Evolutionary conservation across 1,140 invertebrate genomes (phyloP).

Genomic region (Acyrthosiphon pisum): DNA sequence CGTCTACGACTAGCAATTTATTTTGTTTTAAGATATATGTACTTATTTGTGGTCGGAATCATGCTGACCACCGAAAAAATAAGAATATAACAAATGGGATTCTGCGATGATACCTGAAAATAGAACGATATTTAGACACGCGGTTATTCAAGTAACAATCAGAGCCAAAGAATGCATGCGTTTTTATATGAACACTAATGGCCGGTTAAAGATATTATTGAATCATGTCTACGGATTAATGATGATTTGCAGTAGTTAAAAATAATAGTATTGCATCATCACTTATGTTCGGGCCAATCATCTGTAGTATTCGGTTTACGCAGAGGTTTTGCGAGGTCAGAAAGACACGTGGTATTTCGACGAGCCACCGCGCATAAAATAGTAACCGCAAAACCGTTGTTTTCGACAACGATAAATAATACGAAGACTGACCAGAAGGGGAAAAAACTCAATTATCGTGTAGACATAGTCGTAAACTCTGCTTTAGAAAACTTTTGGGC

Average conservation of each 20-base stretch:
- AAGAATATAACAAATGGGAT: not conserved
- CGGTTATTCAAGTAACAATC: not conserved
- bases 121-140: not conserved
- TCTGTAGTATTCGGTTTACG: not conserved
- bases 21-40: not conserved
- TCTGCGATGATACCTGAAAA: not conserved
- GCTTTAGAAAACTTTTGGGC: constrained; percentile 41
- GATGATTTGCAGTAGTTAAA: not conserved
- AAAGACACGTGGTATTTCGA: not conserved
- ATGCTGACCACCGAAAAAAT: not conserved
- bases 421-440: not conserved
- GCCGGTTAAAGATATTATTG: not conserved
- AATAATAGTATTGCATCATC: not conserved
- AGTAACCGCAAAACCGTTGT: not conserved
- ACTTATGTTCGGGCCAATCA: not conserved
- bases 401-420: not conserved
- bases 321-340: not conserved
- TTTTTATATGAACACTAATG: not conserved
- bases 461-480: not conserved
- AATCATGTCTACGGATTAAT: not conserved
- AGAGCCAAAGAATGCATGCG: not conserved
- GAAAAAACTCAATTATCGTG: constrained; percentile 10
- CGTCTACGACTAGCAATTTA: not conserved
- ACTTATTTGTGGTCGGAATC: not conserved
- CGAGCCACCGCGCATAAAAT: not conserved